Conservation (phyloP, 2,888 invertebrate genomes). For the Heliconius hortense region DNA sequence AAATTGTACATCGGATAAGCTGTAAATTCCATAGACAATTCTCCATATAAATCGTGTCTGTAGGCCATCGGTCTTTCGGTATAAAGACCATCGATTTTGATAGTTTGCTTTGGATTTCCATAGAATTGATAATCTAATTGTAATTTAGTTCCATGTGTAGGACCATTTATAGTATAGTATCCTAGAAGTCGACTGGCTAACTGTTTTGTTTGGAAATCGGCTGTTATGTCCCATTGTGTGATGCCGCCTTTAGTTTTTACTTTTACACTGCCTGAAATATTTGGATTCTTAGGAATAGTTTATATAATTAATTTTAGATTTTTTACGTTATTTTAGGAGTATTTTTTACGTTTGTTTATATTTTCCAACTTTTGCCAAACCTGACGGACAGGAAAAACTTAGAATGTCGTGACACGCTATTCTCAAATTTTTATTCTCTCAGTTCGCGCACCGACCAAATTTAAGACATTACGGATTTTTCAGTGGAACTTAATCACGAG, state of each 20-base stretch:
- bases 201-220: slow-evolving; percentile 90
- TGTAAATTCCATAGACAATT: slow-evolving; percentile 86
- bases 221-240: slow-evolving; percentile 88
- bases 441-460: too few species aligned
- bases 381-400: too few species aligned
- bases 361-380: not conserved
- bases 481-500: too few species aligned
- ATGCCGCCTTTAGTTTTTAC: slow-evolving; percentile 81
- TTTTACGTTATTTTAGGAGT: too few species aligned
- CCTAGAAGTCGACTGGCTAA: slow-evolving; percentile 88
- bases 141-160: slow-evolving; percentile 81
- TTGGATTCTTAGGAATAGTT: not conserved
- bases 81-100: slow-evolving; percentile 72
- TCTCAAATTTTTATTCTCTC: too few species aligned
- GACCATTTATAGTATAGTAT: slow-evolving; percentile 83
- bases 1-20: slow-evolving; percentile 90
- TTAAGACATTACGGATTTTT: too few species aligned
- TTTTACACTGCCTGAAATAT: slow-evolving; percentile 60
- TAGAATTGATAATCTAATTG: slow-evolving; percentile 86
- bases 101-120: slow-evolving; percentile 79
- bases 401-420: too few species aligned
- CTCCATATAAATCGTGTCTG: slow-evolving; percentile 83
- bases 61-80: slow-evolving; percentile 82
- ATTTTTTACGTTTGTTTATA: not conserved
- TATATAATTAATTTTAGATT: not conserved